Percentiles rank a stretch among this genome's conserved stretches.
phyloP scores from a whole-genome alignment of 1,140 invertebrate genomes.

The Drosophila busckii region DNA sequence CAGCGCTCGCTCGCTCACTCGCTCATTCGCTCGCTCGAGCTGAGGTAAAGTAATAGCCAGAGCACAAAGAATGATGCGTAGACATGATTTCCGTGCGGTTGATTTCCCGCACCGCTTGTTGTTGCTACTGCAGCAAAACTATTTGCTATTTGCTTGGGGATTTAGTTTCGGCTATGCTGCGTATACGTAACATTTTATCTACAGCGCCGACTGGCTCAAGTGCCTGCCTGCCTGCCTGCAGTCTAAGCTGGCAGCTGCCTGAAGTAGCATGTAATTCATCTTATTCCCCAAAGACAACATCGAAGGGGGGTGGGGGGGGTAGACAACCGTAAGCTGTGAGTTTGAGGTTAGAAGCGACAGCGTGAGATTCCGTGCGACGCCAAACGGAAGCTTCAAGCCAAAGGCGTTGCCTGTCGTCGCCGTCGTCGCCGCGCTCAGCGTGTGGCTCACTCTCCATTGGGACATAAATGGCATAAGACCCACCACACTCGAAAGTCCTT shows the following conservation, averaged over 20 bases:
- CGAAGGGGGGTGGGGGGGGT: neutral
- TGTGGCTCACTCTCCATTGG: slow-evolving; percentile 67
- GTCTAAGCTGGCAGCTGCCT: slow-evolving; percentile 43
- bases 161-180: slow-evolving; percentile 60
- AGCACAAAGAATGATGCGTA: slow-evolving; percentile 74
- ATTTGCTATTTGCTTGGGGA: slow-evolving; percentile 72
- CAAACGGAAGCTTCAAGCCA: slow-evolving; percentile 1
- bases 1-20: too few relatives aligned
- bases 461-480: slow-evolving; percentile 71
- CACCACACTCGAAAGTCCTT: slow-evolving; percentile 4
- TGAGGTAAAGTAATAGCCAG: slow-evolving; percentile 59
- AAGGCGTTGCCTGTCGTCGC: too few relatives aligned
- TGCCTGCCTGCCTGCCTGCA: slow-evolving; percentile 20
- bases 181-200: slow-evolving; percentile 52
- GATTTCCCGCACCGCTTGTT: slow-evolving; percentile 41
- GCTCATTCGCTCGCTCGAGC: too few relatives aligned
- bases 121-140: slow-evolving; percentile 41
- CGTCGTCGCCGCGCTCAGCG: slow-evolving; percentile 65
- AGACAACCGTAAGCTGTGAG: slow-evolving; percentile 5
- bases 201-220: slow-evolving; percentile 25
- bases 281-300: slow-evolving; percentile 68
- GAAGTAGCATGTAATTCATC: slow-evolving; percentile 74
- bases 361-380: neutral
- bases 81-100: slow-evolving; percentile 77
- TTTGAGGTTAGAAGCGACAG: neutral